A percentile compares a stretch with the other conserved stretches of the same genome.
Conservation (phyloP, 2,888 invertebrate species). For the Parnassius glacialis region DNA sequence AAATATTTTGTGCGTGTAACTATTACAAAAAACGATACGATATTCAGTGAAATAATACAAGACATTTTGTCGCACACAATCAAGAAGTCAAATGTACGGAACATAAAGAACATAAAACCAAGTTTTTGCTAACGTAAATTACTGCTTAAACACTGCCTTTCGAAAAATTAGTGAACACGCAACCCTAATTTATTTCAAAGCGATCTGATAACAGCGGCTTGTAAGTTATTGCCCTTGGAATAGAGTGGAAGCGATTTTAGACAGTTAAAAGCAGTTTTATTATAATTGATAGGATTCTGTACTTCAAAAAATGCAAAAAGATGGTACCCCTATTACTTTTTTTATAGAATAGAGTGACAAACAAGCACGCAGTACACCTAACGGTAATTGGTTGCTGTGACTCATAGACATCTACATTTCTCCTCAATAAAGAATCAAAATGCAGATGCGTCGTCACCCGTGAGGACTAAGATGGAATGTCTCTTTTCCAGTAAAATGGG, state of each 20-base stretch:
- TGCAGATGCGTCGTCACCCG: too few relatives aligned
- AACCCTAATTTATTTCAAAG: conserved; percentile 12
- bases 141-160: background rate
- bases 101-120: conserved; percentile 4
- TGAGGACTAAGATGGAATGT: too few relatives aligned
- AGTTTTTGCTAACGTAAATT: background rate
- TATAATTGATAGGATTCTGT: background rate
- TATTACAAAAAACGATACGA: background rate
- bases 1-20: conserved; percentile 3
- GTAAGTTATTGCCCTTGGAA: background rate
- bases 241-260: conserved; percentile 5
- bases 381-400: too few relatives aligned
- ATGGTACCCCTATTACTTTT: too few relatives aligned
- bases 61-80: conserved; percentile 4
- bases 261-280: conserved; percentile 4
- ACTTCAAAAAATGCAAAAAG: too few relatives aligned
- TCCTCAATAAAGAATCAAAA: too few relatives aligned
- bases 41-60: conserved; percentile 5
- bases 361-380: too few relatives aligned
- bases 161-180: conserved; percentile 16
- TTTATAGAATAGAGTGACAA: too few relatives aligned
- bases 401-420: too few relatives aligned
- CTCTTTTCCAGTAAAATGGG: too few relatives aligned
- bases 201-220: conserved; percentile 13
- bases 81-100: conserved; percentile 1